phyloP scores from a whole-genome alignment of 2,797 vertebrate species.

The Sebastolobus altivelis region DNA sequence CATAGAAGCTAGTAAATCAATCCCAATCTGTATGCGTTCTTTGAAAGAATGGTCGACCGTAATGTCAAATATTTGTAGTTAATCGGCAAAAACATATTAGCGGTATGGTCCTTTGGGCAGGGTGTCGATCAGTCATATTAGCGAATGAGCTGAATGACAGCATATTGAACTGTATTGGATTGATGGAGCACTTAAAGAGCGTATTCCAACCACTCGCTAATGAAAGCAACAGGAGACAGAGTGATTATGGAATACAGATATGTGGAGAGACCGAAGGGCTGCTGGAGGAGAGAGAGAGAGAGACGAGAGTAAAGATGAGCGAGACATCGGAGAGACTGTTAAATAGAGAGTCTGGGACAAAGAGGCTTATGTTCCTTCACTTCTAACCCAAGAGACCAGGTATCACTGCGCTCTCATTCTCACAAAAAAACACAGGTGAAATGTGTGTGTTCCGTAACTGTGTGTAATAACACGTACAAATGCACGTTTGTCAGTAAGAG shows the following conservation, averaged over 20 bases:
- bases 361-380: constrained; percentile 47
- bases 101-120: background rate
- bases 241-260: constrained; percentile 52
- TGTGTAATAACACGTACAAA: background rate
- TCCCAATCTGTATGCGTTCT: background rate
- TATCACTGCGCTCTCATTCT: constrained; percentile 21
- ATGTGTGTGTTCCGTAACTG: background rate
- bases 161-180: constrained; percentile 16
- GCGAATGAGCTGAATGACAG: constrained; percentile 25
- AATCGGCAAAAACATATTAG: background rate
- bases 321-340: constrained; percentile 50
- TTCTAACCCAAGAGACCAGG: constrained; percentile 27
- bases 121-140: constrained; percentile 32
- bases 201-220: constrained; percentile 32
- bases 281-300: background rate
- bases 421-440: constrained; percentile 26
- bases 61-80: background rate
- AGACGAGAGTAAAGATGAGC: constrained; percentile 22
- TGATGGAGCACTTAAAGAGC: constrained; percentile 31
- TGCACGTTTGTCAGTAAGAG: constrained; percentile 2
- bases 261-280: constrained; percentile 23
- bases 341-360: constrained; percentile 55
- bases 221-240: constrained; percentile 40
- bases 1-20: background rate
- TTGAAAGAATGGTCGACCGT: background rate